Base-by-base conservation (phyloP, 2,113 vertebrate genomes). In the Grantiella picta region DNA sequence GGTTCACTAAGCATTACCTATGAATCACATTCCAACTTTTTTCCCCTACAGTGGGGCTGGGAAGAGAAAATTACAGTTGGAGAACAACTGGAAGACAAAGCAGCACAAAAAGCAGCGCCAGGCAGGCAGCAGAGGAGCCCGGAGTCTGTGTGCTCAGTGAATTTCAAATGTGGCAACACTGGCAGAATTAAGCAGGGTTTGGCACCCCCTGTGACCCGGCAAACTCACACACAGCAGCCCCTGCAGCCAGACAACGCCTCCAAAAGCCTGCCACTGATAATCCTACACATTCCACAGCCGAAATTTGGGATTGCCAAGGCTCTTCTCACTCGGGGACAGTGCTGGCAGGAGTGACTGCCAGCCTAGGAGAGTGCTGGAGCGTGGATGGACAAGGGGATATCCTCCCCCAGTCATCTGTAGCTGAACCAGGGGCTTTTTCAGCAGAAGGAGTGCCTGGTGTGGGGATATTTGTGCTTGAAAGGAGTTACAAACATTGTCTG, bases 241-340 rank as follows among this genome's bases (percentile, higher is more conserved):
- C 22, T 44, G 20, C 82, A 38, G 38, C 24, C n/a, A 27, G 21
- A 35, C 40, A 63, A 20, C 0, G 2, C 36, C 42, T 79, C 18
- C 25, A 21, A 13, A 16, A 40, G 36, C 57, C 29, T 47, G 35
- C 44, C 16, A 20, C 42, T 25, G 17, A 18, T 15, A 44, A 45
- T 36, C 31, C 14, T n/a, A 15, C 28, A 10, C 11, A 7, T 60
- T 65, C 57, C n/a, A 14, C 12, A 38, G 0, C 0, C 19, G 4
- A 19, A 38, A 0, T 19, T 3, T 7, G 47, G 36, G 52, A 35
- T 33, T 2, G 3, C 31, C 12, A 36, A 7, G 14, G 56, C 63
- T 10, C 11, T 77, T 49, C 40, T 52, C 47, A 7, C 1, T 6
- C 3, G 0, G 12, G 18, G 10, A 3, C 6, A 7, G 36, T 0